These are phyloP conservation scores for Lethrus apterus DNA, from an alignment of 1,140 invertebrate genomes.

Conservation along the genomic window DNA sequence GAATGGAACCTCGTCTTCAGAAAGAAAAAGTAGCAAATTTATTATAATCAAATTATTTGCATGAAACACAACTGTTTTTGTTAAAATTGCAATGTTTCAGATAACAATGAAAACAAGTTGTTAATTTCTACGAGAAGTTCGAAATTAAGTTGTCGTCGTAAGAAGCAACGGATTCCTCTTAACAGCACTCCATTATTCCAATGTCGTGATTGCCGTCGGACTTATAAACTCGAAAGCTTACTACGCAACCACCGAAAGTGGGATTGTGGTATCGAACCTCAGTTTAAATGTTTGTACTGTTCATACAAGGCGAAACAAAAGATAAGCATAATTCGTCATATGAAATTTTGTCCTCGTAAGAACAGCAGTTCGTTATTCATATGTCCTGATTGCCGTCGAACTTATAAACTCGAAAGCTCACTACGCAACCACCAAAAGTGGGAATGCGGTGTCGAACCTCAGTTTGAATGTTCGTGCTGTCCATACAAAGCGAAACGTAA, in stretches of 20 bases:
- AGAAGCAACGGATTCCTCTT: too few relatives aligned
- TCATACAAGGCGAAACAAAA: slow-evolving; percentile 16
- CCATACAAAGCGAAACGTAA: slow-evolving; percentile 76
- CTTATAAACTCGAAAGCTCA: slow-evolving; percentile 72
- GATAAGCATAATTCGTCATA: slow-evolving; percentile 14
- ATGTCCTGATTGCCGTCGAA: slow-evolving; percentile 65
- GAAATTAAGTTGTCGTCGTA: too few relatives aligned
- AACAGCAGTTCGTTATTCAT: too few relatives aligned
- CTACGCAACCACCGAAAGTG: slow-evolving; percentile 19
- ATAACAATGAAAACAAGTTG: too few relatives aligned
- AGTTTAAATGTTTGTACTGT: slow-evolving; percentile 18
- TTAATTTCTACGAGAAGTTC: too few relatives aligned
- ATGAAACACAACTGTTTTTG: too few relatives aligned
- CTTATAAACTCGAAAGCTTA: slow-evolving; percentile 19
- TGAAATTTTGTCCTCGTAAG: too few relatives aligned
- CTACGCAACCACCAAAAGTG: slow-evolving; percentile 75
- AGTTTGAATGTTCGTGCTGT: slow-evolving; percentile 75
- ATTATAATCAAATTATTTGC: too few relatives aligned
- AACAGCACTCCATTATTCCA: too few relatives aligned
- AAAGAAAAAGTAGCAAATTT: too few relatives aligned
- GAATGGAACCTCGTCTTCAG: too few relatives aligned
- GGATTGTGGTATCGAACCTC: slow-evolving; percentile 19
- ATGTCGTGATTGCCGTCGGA: slow-evolving; percentile 11
- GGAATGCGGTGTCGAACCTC: slow-evolving; percentile 78
- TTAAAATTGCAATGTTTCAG: too few relatives aligned